A percentile compares a stretch with the other conserved stretches of the same genome.
Evolutionary conservation across 2,888 invertebrate genomes (phyloP).

Genomic region (Nasonovia ribisnigri): DNA sequence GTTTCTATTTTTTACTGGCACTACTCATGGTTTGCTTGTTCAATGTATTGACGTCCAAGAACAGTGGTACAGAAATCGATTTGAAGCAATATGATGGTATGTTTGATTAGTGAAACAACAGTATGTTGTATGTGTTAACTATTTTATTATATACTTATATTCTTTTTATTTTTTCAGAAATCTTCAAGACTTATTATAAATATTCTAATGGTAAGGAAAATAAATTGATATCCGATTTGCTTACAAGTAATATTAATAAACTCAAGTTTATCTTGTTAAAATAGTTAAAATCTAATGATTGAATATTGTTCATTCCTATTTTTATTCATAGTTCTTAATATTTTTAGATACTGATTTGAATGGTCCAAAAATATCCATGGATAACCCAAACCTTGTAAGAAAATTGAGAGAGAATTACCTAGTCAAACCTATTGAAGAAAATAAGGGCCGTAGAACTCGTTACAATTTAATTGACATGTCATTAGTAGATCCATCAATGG

Average conservation of each 20-base stretch:
- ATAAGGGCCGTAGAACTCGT: slow-evolving; percentile 66
- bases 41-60: background rate
- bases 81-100: slow-evolving; percentile 24
- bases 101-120: background rate
- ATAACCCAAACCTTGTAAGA: slow-evolving; percentile 67
- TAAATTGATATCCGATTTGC: background rate
- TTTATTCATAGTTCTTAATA: background rate
- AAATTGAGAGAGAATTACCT: slow-evolving; percentile 67
- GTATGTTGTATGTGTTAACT: background rate
- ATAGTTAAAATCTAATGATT: background rate
- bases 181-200: slow-evolving; percentile 40
- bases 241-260: background rate
- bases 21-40: slow-evolving; percentile 21
- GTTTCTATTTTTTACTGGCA: slow-evolving; percentile 7
- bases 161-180: background rate
- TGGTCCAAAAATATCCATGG: slow-evolving; percentile 67
- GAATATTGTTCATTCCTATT: background rate
- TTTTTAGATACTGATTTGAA: slow-evolving; percentile 65
- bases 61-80: background rate
- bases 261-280: background rate
- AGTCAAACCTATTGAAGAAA: slow-evolving; percentile 66
- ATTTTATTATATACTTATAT: background rate
- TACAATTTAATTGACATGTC: slow-evolving; percentile 67
- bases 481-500: slow-evolving; percentile 69
- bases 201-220: slow-evolving; percentile 29